Percentiles rank a stretch among this genome's conserved stretches.
Evolutionary conservation across 2,797 vertebrate genomes (phyloP).

Genomic region (Erithacus rubecula): DNA sequence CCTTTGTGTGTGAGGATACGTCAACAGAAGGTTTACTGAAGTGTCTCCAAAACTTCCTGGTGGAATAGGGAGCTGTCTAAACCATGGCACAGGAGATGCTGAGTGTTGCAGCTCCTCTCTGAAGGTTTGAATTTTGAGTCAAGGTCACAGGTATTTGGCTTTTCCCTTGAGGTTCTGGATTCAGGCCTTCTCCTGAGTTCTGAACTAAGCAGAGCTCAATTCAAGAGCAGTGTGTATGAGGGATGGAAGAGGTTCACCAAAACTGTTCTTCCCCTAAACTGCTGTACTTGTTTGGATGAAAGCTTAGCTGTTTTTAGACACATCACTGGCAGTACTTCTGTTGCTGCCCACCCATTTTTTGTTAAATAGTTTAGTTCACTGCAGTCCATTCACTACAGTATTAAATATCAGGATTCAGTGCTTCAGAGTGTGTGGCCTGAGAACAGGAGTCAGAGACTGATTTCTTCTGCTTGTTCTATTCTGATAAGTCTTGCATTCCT

Average conservation of each 20-base stretch:
- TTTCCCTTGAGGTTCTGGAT: background rate
- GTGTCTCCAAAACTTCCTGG: accelerated
- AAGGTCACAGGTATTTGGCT: background rate
- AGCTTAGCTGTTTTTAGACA: background rate
- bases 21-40: background rate
- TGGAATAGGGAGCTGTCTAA: background rate
- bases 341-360: background rate
- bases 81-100: background rate
- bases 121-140: background rate
- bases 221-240: background rate
- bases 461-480: background rate
- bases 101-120: background rate
- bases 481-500: background rate
- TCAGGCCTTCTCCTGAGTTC: background rate
- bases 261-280: background rate
- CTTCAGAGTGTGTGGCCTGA: background rate
- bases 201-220: background rate
- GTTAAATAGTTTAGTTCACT: background rate
- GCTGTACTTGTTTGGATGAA: background rate
- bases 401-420: background rate
- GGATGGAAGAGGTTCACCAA: background rate
- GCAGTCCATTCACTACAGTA: background rate
- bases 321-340: background rate
- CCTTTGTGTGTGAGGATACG: background rate
- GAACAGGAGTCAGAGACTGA: background rate